Evolutionary conservation across 1,140 invertebrate species (phyloP).

Genomic region (Eufriesea mexicana): DNA sequence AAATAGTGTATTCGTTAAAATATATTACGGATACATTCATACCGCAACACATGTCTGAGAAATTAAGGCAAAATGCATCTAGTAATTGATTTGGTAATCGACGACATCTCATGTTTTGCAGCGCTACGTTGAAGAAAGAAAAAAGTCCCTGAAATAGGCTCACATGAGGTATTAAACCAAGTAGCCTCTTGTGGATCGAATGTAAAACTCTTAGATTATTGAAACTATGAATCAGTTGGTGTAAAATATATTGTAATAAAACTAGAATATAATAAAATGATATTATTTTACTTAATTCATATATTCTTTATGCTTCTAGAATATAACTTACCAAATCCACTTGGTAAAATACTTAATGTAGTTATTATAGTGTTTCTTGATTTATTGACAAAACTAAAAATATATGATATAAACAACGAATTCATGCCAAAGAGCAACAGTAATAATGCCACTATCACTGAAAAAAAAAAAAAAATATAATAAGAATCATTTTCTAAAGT

Average conservation of each 20-base stretch:
- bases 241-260: conserved; percentile 67
- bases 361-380: conserved; percentile 69
- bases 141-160: conserved; percentile 77
- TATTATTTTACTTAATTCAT: not conserved
- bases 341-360: conserved; percentile 68
- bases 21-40: conserved; percentile 34
- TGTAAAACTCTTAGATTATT: conserved; percentile 54
- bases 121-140: conserved; percentile 70
- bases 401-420: conserved; percentile 70
- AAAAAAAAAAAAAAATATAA: conserved; percentile 66
- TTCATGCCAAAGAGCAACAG: conserved; percentile 76
- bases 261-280: conserved; percentile 67
- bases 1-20: conserved; percentile 8
- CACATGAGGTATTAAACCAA: conserved; percentile 76
- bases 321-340: conserved; percentile 72
- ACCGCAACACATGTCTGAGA: conserved; percentile 71
- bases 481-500: not conserved
- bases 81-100: conserved; percentile 70
- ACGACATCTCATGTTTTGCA: conserved; percentile 75
- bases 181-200: conserved; percentile 72
- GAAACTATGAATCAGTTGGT: conserved; percentile 25
- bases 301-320: not conserved
- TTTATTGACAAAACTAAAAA: conserved; percentile 75
- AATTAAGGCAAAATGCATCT: conserved; percentile 59
- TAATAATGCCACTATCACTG: conserved; percentile 72